A percentile compares a stretch with the other conserved stretches of the same genome.
phyloP scores from a whole-genome alignment of 2,888 invertebrate genomes.

The Rhingia campestris region DNA sequence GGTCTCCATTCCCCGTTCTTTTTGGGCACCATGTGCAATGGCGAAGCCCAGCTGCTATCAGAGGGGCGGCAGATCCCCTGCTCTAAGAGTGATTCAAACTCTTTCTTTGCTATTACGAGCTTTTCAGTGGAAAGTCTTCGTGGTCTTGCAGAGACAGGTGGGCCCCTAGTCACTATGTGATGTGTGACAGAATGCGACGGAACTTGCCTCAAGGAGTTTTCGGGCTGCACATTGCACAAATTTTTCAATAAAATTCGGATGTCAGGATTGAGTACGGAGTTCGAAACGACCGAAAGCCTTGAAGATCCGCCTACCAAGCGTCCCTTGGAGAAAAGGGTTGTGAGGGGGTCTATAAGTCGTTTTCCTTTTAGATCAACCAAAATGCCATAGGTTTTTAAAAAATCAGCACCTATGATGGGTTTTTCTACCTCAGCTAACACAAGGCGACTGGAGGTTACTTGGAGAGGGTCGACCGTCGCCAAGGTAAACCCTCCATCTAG shows the following conservation, averaged over 20 bases:
- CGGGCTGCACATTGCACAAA: slow-evolving; percentile 1
- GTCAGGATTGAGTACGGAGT: not conserved
- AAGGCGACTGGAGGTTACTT: slow-evolving; percentile 31
- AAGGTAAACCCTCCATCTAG: slow-evolving; percentile 14
- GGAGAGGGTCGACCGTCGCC: slow-evolving; percentile 28
- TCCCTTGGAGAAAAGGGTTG: slow-evolving; percentile 9
- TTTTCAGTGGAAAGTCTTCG: slow-evolving; percentile 49
- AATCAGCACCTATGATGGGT: slow-evolving; percentile 75
- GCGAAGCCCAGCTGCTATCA: slow-evolving; percentile 50
- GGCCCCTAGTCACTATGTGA: slow-evolving; percentile 56
- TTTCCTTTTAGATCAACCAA: slow-evolving; percentile 49
- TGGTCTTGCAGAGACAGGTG: slow-evolving; percentile 51
- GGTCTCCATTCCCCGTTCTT: slow-evolving; percentile 4
- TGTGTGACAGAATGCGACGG: slow-evolving; percentile 31
- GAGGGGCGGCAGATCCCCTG: no score
- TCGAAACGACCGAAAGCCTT: slow-evolving; percentile 8
- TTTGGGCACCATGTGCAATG: slow-evolving; percentile 19
- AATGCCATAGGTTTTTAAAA: slow-evolving; percentile 50
- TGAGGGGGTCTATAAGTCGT: slow-evolving; percentile 40
- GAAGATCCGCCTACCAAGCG: not conserved
- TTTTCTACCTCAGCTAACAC: slow-evolving; percentile 70
- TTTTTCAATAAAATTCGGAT: not conserved
- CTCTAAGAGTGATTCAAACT: slow-evolving; percentile 64
- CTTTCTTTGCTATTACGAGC: slow-evolving; percentile 52
- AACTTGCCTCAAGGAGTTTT: slow-evolving; percentile 8